Evolutionary conservation across 1,140 invertebrate genomes (phyloP).

Genomic region (Leptinotarsa lineolata): DNA sequence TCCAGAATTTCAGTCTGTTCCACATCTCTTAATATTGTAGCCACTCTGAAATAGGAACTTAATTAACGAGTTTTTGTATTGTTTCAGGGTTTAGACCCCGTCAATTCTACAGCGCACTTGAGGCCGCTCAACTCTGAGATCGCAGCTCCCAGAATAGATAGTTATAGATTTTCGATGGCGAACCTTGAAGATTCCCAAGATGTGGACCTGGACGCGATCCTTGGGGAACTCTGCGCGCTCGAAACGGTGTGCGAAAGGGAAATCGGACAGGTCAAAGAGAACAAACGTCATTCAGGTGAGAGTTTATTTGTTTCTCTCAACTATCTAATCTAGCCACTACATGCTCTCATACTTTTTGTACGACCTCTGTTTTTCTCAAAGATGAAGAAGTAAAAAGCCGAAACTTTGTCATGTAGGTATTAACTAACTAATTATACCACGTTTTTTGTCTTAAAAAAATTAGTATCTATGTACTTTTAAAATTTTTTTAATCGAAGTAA

Average conservation of each 20-base stretch:
- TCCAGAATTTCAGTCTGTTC: too few species aligned
- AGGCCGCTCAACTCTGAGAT: conserved; percentile 66
- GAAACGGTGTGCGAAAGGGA: conserved; percentile 79
- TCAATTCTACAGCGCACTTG: conserved; percentile 60
- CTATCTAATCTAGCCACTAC: too few species aligned
- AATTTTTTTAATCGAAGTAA: too few species aligned
- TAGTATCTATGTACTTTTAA: too few species aligned
- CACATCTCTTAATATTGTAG: too few species aligned
- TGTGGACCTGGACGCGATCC: conserved; percentile 92
- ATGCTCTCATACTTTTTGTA: too few species aligned
- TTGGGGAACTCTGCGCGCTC: conserved; percentile 90
- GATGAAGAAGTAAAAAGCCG: too few species aligned
- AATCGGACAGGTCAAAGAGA: conserved; percentile 58
- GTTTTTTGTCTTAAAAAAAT: too few species aligned
- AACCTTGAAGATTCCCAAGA: conserved; percentile 93
- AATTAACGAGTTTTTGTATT: conserved; percentile 27
- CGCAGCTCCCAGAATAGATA: conserved; percentile 75
- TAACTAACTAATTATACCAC: too few species aligned
- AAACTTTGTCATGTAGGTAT: too few species aligned
- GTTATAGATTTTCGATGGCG: conserved; percentile 89
- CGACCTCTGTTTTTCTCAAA: too few species aligned
- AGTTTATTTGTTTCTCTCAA: too few species aligned
- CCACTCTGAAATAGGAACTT: neutral
- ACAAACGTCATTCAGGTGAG: conserved; percentile 57
- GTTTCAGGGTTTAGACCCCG: conserved; percentile 69